Percentiles rank a stretch among this genome's conserved stretches.
These are phyloP conservation scores for Aptenodytes forsteri DNA, from an alignment of 2,113 vertebrate species.

Conservation along the genomic window DNA sequence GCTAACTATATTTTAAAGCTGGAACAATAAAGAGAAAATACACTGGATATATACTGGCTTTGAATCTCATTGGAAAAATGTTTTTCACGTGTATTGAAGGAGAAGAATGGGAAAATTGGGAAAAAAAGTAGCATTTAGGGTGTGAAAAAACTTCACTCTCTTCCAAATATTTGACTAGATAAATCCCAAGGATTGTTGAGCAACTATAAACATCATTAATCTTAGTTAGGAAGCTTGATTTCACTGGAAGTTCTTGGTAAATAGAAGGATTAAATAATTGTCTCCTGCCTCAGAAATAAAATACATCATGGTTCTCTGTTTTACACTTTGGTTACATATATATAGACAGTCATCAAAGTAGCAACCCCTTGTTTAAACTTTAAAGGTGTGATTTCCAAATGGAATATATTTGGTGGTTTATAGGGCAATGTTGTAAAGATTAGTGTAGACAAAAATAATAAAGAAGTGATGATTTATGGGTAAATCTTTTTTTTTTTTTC, in stretches of 20 bases:
- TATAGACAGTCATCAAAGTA: not conserved
- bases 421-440: not conserved
- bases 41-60: not conserved
- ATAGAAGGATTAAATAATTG: not conserved
- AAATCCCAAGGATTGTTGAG: not conserved
- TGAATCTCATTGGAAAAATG: not conserved
- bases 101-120: not conserved
- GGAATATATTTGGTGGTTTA: not conserved
- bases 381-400: conserved; percentile 15
- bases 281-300: not conserved
- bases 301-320: not conserved
- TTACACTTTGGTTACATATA: not conserved
- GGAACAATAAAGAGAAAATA: not conserved
- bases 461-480: conserved; percentile 3
- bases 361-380: not conserved
- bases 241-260: not conserved
- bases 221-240: not conserved
- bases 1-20: not conserved
- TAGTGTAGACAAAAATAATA: not conserved
- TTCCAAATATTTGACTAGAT: not conserved
- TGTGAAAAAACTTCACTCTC: not conserved
- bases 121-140: not conserved
- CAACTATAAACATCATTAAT: not conserved
- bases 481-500: not conserved
- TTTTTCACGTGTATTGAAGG: not conserved